phyloP scores from a whole-genome alignment of 2,888 invertebrate species.

The Cosmopolites sordidus region DNA sequence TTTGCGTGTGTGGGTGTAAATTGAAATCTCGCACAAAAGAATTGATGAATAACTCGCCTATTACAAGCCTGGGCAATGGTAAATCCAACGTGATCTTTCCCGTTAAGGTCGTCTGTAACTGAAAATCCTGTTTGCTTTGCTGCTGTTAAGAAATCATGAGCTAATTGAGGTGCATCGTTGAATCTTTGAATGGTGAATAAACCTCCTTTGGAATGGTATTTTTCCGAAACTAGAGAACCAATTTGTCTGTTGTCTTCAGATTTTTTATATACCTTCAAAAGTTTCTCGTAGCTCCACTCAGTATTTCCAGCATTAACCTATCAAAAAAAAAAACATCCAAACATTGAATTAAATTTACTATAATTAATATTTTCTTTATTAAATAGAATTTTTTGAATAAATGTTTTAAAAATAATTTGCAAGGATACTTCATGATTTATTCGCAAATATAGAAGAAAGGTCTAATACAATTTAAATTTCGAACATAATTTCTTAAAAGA shows the following conservation, averaged over 20 bases:
- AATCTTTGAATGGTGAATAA: conserved; percentile 62
- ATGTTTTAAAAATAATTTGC: too few species aligned
- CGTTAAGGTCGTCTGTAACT: conserved; percentile 58
- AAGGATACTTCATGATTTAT: too few species aligned
- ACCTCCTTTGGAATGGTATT: conserved; percentile 58
- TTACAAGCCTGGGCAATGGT: conserved; percentile 58
- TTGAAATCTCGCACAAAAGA: too few species aligned
- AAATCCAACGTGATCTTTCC: conserved; percentile 55
- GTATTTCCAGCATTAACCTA: conserved; percentile 52
- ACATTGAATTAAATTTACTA: too few species aligned
- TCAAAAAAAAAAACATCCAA: conserved; percentile 8
- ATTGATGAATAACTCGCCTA: conserved; percentile 50
- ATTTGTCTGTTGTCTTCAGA: conserved; percentile 65
- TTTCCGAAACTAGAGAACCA: conserved; percentile 52
- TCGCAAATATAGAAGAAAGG: too few species aligned
- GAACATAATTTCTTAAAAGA: too few species aligned
- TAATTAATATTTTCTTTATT: too few species aligned
- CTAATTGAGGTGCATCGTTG: conserved; percentile 56
- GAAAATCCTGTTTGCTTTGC: conserved; percentile 59
- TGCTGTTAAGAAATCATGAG: conserved; percentile 54
- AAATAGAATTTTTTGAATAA: too few species aligned
- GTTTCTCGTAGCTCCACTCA: conserved; percentile 59
- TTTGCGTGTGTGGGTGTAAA: conserved; percentile 63
- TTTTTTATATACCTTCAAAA: conserved; percentile 66
- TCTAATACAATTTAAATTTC: too few species aligned